phyloP scores from a whole-genome alignment of 1,140 invertebrate genomes.

The Panagrolaimus sp. region DNA sequence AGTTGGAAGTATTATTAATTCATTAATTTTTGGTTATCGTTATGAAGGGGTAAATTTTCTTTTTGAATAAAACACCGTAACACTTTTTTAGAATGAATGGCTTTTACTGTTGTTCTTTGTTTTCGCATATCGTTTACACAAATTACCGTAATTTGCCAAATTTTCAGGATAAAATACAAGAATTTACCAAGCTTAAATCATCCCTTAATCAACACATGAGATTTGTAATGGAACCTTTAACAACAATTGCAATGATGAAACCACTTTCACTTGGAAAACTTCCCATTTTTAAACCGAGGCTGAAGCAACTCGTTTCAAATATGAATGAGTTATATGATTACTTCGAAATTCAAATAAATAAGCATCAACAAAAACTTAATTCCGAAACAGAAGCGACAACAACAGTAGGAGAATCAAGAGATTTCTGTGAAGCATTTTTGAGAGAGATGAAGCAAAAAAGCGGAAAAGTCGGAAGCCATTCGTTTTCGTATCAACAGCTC shows the following conservation, averaged over 20 bases:
- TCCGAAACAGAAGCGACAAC: background rate
- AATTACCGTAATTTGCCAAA: slow-evolving; percentile 8
- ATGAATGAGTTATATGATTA: background rate
- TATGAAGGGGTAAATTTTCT: slow-evolving; percentile 1
- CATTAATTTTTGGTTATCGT: slow-evolving; percentile 17
- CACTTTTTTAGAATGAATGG: background rate
- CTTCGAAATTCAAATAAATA: background rate
- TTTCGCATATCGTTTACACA: no score
- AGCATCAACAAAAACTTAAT: no score
- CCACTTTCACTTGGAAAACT: background rate
- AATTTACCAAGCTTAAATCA: background rate
- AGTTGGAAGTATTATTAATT: slow-evolving; percentile 10
- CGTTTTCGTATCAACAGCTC: background rate
- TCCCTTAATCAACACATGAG: background rate
- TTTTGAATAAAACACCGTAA: no score
- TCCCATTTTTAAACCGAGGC: background rate
- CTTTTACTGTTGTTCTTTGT: background rate
- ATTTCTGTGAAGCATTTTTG: slow-evolving; percentile 5
- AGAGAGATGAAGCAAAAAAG: background rate
- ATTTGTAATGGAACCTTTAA: background rate
- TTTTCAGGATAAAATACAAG: background rate
- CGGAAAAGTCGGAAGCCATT: background rate
- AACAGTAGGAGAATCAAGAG: background rate
- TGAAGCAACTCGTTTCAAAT: background rate
- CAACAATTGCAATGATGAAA: background rate